These are phyloP conservation scores for Spodoptera littoralis DNA, from an alignment of 2,888 invertebrate genomes.

Conservation along the genomic window DNA sequence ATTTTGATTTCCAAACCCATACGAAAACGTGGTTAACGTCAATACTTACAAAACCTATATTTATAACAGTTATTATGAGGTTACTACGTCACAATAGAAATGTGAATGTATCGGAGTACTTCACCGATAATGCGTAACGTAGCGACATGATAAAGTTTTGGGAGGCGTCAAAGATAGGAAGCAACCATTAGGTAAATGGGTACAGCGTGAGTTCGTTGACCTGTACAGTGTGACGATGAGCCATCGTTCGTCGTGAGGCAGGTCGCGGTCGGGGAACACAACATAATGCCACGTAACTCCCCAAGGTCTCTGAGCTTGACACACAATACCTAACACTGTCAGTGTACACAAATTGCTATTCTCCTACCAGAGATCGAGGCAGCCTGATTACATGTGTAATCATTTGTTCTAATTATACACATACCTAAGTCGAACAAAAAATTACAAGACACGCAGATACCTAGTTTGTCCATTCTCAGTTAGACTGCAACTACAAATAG, in stretches of 20 bases:
- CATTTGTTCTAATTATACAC: not conserved
- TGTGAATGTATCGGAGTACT: slow-evolving; percentile 15
- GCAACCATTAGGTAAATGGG: slow-evolving; percentile 54
- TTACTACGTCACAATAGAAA: slow-evolving; percentile 14
- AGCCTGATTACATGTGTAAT: not conserved
- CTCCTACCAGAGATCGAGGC: slow-evolving; percentile 1
- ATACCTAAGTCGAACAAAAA: not conserved
- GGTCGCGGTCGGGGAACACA: slow-evolving; percentile 67
- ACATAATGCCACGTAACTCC: slow-evolving; percentile 58
- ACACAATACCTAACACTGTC: slow-evolving; percentile 35
- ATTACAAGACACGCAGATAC: no score
- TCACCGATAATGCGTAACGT: slow-evolving; percentile 22
- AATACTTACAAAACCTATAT: slow-evolving; percentile 27
- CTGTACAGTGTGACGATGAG: slow-evolving; percentile 56
- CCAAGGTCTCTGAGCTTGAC: slow-evolving; percentile 57
- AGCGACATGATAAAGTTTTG: slow-evolving; percentile 33
- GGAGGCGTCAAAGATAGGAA: slow-evolving; percentile 51
- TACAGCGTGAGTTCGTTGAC: slow-evolving; percentile 55
- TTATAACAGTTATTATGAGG: slow-evolving; percentile 23
- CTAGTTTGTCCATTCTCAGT: no score
- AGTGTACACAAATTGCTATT: slow-evolving; percentile 18
- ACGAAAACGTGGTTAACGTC: slow-evolving; percentile 33
- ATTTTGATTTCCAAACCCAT: slow-evolving; percentile 35
- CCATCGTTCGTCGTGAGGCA: slow-evolving; percentile 64
- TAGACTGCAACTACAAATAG: no score